A percentile compares a stretch with the other conserved stretches of the same genome.
Evolutionary conservation across 2,797 vertebrate species (phyloP).

Genomic region (Channa striata): DNA sequence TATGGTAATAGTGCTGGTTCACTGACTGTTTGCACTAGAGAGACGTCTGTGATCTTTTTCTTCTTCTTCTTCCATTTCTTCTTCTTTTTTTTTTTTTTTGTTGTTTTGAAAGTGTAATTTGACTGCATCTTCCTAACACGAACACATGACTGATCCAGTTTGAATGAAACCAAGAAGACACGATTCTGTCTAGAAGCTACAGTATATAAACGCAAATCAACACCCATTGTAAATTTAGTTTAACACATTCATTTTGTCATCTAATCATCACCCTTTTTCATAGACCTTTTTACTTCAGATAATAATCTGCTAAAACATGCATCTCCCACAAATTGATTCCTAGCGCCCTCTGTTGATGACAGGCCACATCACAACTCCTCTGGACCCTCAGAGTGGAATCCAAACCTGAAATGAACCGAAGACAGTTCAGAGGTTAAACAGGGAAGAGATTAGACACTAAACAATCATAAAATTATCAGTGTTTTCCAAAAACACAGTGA

Average conservation of each 20-base stretch:
- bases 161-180: constrained; percentile 6
- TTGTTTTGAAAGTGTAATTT: constrained; percentile 29
- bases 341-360: constrained; percentile 84
- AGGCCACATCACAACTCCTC: constrained; percentile 1
- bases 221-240: not conserved
- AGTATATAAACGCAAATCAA: not conserved
- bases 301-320: constrained; percentile 32
- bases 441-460: too few species aligned
- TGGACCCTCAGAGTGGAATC: not conserved
- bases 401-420: not conserved
- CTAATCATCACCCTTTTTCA: constrained; percentile 1
- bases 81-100: not conserved
- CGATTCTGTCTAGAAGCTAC: not conserved
- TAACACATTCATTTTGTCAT: constrained; percentile 24
- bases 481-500: too few species aligned
- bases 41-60: constrained; percentile 43
- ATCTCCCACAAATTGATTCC: constrained; percentile 74
- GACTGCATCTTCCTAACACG: constrained; percentile 17
- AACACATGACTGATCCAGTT: constrained; percentile 10
- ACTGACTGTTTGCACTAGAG: constrained; percentile 36
- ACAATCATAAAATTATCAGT: too few species aligned
- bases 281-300: constrained; percentile 40
- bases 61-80: constrained; percentile 18
- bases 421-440: not conserved
- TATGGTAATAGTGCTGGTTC: constrained; percentile 53